phyloP scores from a whole-genome alignment of 2,113 vertebrate species.

The Azemiops feae region DNA sequence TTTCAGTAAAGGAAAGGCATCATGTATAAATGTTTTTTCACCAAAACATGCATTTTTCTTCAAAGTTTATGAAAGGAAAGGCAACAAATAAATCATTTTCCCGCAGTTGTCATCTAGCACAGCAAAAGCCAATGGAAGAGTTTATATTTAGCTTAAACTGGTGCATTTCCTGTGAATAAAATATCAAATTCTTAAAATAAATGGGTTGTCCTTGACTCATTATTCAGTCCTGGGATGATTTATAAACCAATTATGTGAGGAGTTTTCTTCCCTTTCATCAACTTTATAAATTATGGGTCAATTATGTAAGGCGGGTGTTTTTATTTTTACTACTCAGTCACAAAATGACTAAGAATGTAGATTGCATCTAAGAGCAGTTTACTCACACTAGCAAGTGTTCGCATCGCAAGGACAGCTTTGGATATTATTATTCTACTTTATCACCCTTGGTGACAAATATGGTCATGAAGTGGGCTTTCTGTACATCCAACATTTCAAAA shows the following conservation, averaged over 20 bases:
- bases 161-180: conserved; percentile 51
- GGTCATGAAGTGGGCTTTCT: background rate
- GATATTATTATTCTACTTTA: conserved; percentile 2
- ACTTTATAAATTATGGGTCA: conserved; percentile 58
- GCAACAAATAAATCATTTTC: conserved; percentile 50
- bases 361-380: background rate
- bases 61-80: conserved; percentile 34
- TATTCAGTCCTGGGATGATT: conserved; percentile 62
- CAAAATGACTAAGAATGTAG: background rate
- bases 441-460: background rate
- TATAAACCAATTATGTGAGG: conserved; percentile 61
- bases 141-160: conserved; percentile 56
- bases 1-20: background rate
- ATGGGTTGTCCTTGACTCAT: conserved; percentile 51
- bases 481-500: background rate
- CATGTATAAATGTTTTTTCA: conserved; percentile 10
- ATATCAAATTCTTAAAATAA: conserved; percentile 56
- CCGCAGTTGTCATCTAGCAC: conserved; percentile 47
- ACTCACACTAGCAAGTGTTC: background rate
- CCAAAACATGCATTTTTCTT: conserved; percentile 33
- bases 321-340: background rate
- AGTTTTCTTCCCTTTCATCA: conserved; percentile 58
- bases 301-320: conserved; percentile 30
- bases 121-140: background rate
- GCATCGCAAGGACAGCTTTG: background rate